Conservation (phyloP, 2,113 vertebrate species). For the Heliornis fulica region DNA sequence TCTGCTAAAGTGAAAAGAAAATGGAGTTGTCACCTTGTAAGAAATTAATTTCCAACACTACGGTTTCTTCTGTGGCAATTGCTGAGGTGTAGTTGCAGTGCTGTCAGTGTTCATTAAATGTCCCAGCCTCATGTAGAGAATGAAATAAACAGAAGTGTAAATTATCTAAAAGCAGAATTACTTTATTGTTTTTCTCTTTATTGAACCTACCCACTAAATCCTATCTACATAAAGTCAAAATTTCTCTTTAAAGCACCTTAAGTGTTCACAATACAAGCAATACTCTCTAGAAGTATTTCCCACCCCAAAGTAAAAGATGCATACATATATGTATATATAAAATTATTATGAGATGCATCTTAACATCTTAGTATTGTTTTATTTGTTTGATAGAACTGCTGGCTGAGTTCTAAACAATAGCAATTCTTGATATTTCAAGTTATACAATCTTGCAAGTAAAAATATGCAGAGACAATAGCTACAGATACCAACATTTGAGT, state of each 20-base stretch:
- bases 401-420: background rate
- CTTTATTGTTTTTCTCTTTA: background rate
- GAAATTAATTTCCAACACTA: background rate
- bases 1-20: background rate
- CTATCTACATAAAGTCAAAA: background rate
- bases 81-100: background rate
- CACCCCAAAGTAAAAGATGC: fast-evolving
- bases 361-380: background rate
- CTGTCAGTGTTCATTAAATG: constrained; percentile 6
- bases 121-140: background rate
- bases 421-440: background rate
- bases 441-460: background rate
- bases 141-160: constrained; percentile 9
- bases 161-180: background rate
- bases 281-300: background rate
- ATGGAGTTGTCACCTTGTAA: background rate
- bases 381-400: background rate
- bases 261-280: background rate
- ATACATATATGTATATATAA: background rate
- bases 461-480: background rate
- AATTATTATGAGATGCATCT: background rate
- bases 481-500: background rate
- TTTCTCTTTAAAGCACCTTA: background rate
- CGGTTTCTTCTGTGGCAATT: background rate
- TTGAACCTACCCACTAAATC: background rate